phyloP scores from a whole-genome alignment of 2,888 invertebrate species.

The Ochropleura leucogaster region DNA sequence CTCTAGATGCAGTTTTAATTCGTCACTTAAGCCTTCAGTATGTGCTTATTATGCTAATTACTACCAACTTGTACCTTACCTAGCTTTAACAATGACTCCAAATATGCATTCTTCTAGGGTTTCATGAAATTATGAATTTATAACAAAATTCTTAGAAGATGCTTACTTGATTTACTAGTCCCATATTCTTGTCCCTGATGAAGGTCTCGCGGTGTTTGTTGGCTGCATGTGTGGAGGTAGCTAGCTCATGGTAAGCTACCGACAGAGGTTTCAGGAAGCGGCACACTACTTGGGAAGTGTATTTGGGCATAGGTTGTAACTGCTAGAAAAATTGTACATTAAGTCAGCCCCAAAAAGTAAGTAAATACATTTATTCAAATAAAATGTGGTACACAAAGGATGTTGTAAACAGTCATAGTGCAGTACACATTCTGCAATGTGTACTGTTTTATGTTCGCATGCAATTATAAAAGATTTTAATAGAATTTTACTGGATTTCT shows the following conservation, averaged over 20 bases:
- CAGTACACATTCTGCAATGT: too few relatives aligned
- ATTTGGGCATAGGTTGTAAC: constrained; percentile 95
- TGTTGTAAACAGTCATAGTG: too few relatives aligned
- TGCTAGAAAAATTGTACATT: constrained; percentile 68
- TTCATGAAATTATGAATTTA: not conserved
- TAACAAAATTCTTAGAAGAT: not conserved
- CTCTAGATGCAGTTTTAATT: not conserved
- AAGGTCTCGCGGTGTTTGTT: constrained; percentile 96
- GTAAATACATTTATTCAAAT: too few relatives aligned
- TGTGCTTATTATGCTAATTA: not conserved
- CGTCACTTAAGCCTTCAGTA: not conserved
- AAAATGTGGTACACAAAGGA: not conserved
- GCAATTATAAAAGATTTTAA: too few relatives aligned
- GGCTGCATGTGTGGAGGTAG: constrained; percentile 94
- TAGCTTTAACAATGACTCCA: not conserved
- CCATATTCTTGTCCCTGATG: constrained; percentile 94
- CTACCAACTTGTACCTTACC: not conserved
- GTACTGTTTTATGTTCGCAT: too few relatives aligned
- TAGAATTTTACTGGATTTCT: not conserved
- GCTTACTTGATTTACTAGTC: constrained; percentile 93
- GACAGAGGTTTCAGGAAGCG: constrained; percentile 96
- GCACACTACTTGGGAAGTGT: constrained; percentile 97
- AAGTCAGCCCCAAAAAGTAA: not conserved
- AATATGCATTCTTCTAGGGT: not conserved
- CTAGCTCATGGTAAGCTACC: constrained; percentile 96